Evolutionary conservation across 1,140 invertebrate species (phyloP).

Genomic region (Contarinia nasturtii): DNA sequence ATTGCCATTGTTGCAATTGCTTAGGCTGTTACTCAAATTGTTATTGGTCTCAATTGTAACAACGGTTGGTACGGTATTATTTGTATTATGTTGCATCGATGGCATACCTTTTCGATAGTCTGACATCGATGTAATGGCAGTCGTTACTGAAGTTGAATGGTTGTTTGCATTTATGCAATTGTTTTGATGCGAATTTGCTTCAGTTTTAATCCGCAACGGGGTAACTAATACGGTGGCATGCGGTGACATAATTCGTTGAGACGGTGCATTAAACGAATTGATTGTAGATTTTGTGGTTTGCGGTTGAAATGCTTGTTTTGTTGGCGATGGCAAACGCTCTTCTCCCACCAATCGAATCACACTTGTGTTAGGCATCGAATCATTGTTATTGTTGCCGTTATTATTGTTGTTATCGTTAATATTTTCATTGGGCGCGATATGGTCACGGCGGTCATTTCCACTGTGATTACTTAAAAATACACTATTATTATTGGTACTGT

Average conservation of each 20-base stretch:
- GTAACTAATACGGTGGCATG: conserved; percentile 23
- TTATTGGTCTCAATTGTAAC: no score
- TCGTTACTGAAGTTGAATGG: no score
- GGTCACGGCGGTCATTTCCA: neutral
- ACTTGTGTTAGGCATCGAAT: conserved; percentile 11
- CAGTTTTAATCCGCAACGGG: conserved; percentile 21
- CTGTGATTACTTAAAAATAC: neutral
- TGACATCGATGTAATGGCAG: no score
- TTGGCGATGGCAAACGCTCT: conserved; percentile 12
- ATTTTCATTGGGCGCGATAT: conserved; percentile 8
- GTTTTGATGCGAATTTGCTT: conserved; percentile 18
- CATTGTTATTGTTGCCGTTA: conserved; percentile 4
- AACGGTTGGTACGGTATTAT: no score
- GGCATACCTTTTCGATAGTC: neutral
- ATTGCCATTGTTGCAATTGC: conserved; percentile 8
- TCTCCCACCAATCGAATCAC: conserved; percentile 22
- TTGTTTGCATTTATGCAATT: conserved; percentile 6
- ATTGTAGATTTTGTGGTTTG: conserved; percentile 2
- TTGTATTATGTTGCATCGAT: conserved; percentile 1
- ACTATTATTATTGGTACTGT: neutral
- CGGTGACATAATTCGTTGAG: conserved; percentile 9
- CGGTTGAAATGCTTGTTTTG: conserved; percentile 6
- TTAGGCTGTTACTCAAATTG: no score
- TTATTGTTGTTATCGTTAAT: conserved; percentile 16
- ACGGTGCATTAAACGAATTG: conserved; percentile 3